These are phyloP conservation scores for Alca torda DNA, from an alignment of 2,797 vertebrate genomes.

Conservation along the genomic window DNA sequence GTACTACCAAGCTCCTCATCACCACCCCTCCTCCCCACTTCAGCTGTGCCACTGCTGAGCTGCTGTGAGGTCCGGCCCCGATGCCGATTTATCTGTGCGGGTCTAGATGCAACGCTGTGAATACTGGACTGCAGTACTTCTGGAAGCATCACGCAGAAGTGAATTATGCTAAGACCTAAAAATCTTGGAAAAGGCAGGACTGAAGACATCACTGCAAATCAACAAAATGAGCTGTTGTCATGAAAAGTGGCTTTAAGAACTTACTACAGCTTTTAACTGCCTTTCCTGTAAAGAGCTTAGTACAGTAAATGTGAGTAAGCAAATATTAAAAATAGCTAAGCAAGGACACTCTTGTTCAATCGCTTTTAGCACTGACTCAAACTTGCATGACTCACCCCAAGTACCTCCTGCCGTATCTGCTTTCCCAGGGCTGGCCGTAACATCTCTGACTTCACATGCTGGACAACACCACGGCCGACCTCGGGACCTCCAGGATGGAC, in stretches of 20 bases:
- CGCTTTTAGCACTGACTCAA: slow-evolving; percentile 5
- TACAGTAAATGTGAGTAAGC: slow-evolving; percentile 58
- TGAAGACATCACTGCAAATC: not conserved
- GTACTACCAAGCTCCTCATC: not conserved
- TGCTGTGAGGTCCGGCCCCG: accelerated
- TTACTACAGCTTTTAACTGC: not conserved
- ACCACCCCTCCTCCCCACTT: accelerated
- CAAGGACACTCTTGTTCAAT: not conserved
- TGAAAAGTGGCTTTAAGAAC: not conserved
- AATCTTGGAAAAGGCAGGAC: not conserved
- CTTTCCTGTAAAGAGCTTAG: slow-evolving; percentile 35
- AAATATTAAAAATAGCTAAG: slow-evolving; percentile 58
- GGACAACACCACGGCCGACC: not conserved
- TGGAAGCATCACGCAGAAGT: not conserved
- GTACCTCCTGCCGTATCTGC: not conserved
- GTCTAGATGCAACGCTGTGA: not conserved
- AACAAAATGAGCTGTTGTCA: not conserved
- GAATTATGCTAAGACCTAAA: not conserved
- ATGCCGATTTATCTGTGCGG: accelerated
- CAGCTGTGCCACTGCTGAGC: not conserved
- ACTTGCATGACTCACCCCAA: not conserved
- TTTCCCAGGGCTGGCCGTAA: not conserved
- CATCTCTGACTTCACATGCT: not conserved
- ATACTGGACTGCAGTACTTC: not conserved
- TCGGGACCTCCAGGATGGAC: accelerated